Evolutionary conservation across 2,113 vertebrate genomes (phyloP).

Genomic region (Lamprologus tigripictilis): DNA sequence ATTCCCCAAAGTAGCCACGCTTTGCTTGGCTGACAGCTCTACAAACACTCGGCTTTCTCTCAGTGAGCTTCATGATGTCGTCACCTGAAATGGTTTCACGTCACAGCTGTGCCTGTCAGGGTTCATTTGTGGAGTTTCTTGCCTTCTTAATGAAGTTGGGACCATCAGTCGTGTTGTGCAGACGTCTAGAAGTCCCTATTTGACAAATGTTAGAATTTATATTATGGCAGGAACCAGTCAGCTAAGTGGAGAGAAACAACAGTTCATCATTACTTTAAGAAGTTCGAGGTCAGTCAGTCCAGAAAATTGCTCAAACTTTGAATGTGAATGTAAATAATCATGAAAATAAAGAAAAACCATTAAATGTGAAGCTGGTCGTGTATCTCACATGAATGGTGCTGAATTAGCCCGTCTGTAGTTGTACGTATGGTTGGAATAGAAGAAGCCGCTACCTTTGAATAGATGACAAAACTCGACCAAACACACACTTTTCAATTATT

Average conservation of each 20-base stretch:
- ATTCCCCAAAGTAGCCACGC: fast-evolving
- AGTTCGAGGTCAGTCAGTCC: fast-evolving
- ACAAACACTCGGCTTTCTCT: fast-evolving
- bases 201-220: not conserved
- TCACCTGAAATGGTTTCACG: not conserved
- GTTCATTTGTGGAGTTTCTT: fast-evolving
- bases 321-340: not conserved
- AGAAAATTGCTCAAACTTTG: not conserved
- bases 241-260: not conserved
- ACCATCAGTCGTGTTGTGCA: not conserved
- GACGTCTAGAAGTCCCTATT: not conserved
- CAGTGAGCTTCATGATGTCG: fast-evolving
- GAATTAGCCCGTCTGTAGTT: not conserved
- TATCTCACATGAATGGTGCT: not conserved
- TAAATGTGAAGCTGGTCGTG: not conserved
- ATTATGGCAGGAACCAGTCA: fast-evolving
- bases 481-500: not conserved
- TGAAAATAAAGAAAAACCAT: fast-evolving
- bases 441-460: fast-evolving
- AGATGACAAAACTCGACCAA: not conserved
- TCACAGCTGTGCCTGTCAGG: not conserved
- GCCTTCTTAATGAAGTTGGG: fast-evolving
- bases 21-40: fast-evolving
- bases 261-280: not conserved
- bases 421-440: fast-evolving